Conservation (phyloP, 2,888 invertebrate species). For the Lithophane semibrunnea region DNA sequence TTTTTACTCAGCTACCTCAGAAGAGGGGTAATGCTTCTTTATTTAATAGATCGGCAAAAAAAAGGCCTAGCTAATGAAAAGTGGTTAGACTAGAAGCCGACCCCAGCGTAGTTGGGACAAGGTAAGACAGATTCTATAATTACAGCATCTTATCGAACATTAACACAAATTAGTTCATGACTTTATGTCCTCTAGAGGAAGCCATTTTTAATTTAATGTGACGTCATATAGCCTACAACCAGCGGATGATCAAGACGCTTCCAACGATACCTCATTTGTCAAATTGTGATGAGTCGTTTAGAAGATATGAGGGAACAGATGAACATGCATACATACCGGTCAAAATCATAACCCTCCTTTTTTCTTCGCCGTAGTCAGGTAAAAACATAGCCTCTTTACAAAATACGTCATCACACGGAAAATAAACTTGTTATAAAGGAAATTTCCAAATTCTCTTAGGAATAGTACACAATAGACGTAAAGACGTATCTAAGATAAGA, state of each 20-base stretch:
- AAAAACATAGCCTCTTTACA: no score
- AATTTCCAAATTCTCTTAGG: not conserved
- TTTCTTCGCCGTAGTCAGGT: no score
- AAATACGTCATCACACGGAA: conserved; percentile 8
- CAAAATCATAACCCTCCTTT: no score
- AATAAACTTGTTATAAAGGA: no score
- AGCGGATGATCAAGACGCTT: no score
- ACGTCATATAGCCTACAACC: no score
- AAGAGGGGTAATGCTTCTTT: not conserved
- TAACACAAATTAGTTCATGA: not conserved
- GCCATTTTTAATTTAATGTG: no score
- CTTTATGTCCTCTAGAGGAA: no score
- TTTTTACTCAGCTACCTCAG: not conserved
- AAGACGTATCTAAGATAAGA: conserved; percentile 24
- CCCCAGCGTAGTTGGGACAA: not conserved
- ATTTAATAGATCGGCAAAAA: not conserved
- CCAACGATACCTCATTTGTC: no score
- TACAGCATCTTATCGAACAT: not conserved
- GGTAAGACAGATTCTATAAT: not conserved
- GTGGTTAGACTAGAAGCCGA: not conserved
- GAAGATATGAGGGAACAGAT: no score
- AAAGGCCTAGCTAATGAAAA: not conserved
- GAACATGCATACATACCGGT: no score
- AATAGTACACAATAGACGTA: not conserved
- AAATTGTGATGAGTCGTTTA: no score